Conservation (phyloP, 2,888 invertebrate species). For the Icerya purchasi region DNA sequence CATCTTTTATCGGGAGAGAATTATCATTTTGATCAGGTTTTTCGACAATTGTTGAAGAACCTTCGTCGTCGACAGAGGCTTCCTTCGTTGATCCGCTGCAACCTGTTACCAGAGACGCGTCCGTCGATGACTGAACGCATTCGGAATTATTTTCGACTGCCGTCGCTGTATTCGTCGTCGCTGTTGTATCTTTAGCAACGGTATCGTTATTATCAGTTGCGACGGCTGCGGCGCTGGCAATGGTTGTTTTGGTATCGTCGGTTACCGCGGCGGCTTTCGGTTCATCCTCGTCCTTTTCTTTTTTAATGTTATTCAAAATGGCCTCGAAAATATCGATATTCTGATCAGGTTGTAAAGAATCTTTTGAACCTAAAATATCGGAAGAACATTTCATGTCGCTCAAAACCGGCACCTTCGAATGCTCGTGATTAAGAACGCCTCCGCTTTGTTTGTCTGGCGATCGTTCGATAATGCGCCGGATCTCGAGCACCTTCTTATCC, state of each 20-base stretch:
- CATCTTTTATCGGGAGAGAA: not conserved
- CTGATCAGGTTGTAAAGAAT: not conserved
- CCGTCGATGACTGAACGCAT: too few relatives aligned
- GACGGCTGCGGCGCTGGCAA: not conserved
- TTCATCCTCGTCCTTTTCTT: not conserved
- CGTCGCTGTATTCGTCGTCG: too few relatives aligned
- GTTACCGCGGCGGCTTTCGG: not conserved
- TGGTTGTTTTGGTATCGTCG: not conserved
- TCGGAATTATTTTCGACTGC: too few relatives aligned
- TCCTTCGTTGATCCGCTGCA: too few relatives aligned
- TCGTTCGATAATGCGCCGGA: not conserved
- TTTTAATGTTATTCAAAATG: constrained; percentile 1
- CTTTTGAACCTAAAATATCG: not conserved
- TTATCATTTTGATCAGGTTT: too few relatives aligned
- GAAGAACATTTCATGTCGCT: not conserved
- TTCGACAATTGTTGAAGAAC: too few relatives aligned
- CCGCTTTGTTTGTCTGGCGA: not conserved
- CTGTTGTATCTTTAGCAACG: not conserved
- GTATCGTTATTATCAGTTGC: not conserved
- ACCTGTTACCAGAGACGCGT: too few relatives aligned
- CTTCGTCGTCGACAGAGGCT: too few relatives aligned
- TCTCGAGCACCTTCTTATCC: not conserved
- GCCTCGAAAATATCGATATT: not conserved
- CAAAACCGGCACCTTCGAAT: not conserved
- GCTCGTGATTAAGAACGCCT: not conserved